Conservation (phyloP, 2,888 invertebrate genomes). For the Mamestra brassicae region DNA sequence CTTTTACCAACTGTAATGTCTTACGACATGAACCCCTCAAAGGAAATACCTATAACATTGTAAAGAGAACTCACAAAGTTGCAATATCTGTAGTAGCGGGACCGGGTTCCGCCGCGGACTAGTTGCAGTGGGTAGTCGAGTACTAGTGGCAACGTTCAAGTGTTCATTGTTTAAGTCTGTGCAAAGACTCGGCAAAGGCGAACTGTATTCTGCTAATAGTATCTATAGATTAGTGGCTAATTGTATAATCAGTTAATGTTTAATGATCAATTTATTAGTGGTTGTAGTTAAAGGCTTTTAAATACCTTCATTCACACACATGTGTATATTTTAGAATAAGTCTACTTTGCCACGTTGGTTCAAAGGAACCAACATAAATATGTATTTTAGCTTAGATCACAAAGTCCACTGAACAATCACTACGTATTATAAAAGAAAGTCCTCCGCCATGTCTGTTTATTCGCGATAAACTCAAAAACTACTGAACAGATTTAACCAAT, state of each 20-base stretch:
- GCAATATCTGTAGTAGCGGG: constrained; percentile 5
- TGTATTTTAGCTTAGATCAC: not conserved
- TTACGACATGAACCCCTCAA: not conserved
- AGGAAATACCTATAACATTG: not conserved
- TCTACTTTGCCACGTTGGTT: too few species aligned
- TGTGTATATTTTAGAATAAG: too few species aligned
- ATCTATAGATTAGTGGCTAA: constrained; percentile 5
- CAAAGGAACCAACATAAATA: not conserved
- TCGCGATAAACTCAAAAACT: too few species aligned
- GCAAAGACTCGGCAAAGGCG: constrained; percentile 17
- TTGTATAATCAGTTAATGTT: not conserved
- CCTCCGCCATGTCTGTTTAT: too few species aligned
- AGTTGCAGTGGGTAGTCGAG: not conserved
- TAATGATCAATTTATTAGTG: not conserved
- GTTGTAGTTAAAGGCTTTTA: not conserved
- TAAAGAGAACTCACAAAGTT: constrained; percentile 7
- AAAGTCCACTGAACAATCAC: not conserved
- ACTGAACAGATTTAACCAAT: too few species aligned
- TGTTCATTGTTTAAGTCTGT: constrained; percentile 29
- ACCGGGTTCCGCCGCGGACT: not conserved
- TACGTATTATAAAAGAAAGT: too few species aligned
- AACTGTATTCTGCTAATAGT: constrained; percentile 2
- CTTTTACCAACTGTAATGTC: too few species aligned
- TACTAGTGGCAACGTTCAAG: constrained; percentile 7
- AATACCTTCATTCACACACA: not conserved